Conservation (phyloP, 1,140 invertebrate species). For the Pemphigus obesinymphae region DNA sequence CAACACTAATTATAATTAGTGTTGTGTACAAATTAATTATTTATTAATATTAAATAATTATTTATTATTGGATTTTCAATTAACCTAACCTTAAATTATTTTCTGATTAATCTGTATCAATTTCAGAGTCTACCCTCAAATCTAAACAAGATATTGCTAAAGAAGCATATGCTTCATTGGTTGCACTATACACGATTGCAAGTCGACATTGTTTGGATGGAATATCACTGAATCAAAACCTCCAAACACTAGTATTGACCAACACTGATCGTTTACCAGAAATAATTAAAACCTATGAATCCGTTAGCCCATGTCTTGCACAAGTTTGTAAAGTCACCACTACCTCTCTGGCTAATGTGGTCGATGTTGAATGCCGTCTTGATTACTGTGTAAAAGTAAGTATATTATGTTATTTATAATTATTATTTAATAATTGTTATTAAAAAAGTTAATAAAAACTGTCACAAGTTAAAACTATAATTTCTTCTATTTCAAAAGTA, state of each 20-base stretch:
- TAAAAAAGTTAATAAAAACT: not conserved
- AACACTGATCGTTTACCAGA: not conserved
- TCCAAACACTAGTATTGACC: conserved; percentile 6
- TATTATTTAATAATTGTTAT: not conserved
- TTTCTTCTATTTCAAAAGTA: not conserved
- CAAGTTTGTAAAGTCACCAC: conserved; percentile 3
- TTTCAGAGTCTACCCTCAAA: not conserved
- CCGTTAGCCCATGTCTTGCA: not conserved
- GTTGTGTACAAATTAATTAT: no score
- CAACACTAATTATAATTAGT: no score
- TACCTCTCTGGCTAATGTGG: conserved; percentile 12
- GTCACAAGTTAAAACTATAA: not conserved
- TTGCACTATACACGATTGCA: conserved; percentile 7
- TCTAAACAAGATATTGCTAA: conserved; percentile 41
- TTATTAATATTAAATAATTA: no score
- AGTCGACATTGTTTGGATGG: conserved; percentile 19
- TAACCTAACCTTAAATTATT: not conserved
- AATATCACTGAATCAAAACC: not conserved
- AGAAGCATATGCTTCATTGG: conserved; percentile 38
- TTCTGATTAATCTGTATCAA: not conserved
- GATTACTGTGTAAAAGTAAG: conserved; percentile 23
- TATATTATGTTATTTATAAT: not conserved
- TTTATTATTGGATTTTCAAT: no score
- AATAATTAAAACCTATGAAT: conserved; percentile 24
- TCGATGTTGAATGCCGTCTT: conserved; percentile 25